These are phyloP conservation scores for Sphenodon punctatus DNA, from an alignment of 2,797 vertebrate genomes.

Conservation along the genomic window DNA sequence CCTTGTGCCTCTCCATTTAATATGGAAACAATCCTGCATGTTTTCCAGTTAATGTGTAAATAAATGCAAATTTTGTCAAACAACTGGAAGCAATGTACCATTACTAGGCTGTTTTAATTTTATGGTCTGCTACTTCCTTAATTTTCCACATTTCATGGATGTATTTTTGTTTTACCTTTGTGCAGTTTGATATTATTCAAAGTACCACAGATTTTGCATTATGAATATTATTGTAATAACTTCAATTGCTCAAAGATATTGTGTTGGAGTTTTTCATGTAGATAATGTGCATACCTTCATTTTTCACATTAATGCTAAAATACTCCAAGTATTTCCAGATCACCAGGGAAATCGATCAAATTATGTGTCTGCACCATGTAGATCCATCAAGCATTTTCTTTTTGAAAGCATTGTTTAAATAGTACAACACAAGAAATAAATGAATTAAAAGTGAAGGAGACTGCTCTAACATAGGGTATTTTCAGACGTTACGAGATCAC, in stretches of 20 bases:
- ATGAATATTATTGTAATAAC: neutral
- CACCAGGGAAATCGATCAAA: neutral
- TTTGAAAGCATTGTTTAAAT: neutral
- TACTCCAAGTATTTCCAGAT: neutral
- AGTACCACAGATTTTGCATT: neutral
- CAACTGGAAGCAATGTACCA: neutral
- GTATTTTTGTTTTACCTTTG: too few species aligned
- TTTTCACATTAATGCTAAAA: conserved; percentile 13
- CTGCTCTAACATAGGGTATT: neutral
- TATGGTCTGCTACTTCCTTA: neutral
- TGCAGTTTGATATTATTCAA: neutral
- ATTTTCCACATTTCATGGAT: neutral
- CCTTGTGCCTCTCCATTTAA: neutral
- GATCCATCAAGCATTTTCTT: neutral
- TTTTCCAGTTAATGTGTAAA: neutral
- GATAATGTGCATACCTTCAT: neutral
- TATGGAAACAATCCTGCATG: neutral
- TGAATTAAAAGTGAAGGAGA: neutral
- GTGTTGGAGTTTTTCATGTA: conserved; percentile 10
- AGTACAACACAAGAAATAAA: neutral
- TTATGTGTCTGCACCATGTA: neutral
- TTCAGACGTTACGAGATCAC: too few species aligned
- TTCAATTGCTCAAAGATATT: neutral
- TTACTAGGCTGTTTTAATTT: neutral
- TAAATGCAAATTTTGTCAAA: neutral